A percentile compares a stretch with the other conserved stretches of the same genome.
Evolutionary conservation across 2,113 vertebrate species (phyloP).

Genomic region (Mustela lutreola): DNA sequence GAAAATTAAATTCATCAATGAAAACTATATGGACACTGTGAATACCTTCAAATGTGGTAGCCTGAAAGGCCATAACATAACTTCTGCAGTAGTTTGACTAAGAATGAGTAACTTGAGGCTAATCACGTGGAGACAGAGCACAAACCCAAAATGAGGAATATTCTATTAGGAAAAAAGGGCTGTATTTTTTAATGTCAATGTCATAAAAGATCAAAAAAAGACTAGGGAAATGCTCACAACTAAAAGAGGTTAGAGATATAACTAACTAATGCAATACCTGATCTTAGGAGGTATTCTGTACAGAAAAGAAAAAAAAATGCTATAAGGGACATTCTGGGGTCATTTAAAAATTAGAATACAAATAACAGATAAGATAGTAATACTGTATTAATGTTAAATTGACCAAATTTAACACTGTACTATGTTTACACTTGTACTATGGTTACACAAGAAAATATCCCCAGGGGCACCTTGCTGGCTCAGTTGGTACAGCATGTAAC

Average conservation of each 20-base stretch:
- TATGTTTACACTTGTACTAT: not conserved
- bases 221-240: not conserved
- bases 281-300: not conserved
- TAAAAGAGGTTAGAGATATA: not conserved
- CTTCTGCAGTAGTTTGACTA: not conserved
- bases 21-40: not conserved
- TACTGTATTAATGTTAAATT: not conserved
- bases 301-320: not conserved
- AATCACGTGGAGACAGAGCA: not conserved
- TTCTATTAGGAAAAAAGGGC: not conserved
- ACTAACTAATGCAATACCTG: not conserved
- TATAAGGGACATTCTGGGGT: not conserved
- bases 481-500: not conserved
- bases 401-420: not conserved
- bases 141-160: constrained; percentile 2
- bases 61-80: not conserved
- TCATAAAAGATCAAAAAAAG: not conserved
- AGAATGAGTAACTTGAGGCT: constrained; percentile 37
- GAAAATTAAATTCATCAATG: constrained; percentile 11
- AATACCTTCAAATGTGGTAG: not conserved
- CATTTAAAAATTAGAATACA: constrained; percentile 47
- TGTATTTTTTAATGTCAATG: constrained; percentile 30
- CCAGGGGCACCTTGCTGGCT: not conserved
- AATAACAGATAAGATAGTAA: not conserved
- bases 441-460: not conserved